phyloP scores from a whole-genome alignment of 2,888 invertebrate species.

The Heteropelma amictum region DNA sequence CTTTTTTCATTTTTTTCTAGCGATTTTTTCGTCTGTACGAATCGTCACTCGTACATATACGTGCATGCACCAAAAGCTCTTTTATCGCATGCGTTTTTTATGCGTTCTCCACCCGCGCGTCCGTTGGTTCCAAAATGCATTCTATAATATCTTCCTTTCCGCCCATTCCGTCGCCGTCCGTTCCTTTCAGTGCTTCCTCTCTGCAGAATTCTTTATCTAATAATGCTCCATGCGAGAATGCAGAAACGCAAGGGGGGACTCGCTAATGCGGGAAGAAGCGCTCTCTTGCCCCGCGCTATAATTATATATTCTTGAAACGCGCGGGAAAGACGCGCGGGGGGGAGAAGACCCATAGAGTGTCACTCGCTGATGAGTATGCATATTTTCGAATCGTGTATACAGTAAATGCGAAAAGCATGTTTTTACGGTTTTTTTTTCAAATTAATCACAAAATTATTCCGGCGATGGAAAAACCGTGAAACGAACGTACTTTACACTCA shows the following conservation, averaged over 20 bases:
- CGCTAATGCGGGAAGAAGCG: slow-evolving; percentile 35
- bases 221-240: slow-evolving; percentile 14
- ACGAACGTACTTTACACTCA: too few species aligned
- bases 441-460: too few species aligned
- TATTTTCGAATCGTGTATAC: slow-evolving; percentile 32
- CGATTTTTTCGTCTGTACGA: background rate
- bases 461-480: too few species aligned
- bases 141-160: background rate
- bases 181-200: background rate
- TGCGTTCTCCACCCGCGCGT: slow-evolving; percentile 13
- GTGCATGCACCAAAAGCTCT: background rate
- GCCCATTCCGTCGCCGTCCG: background rate
- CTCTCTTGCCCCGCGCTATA: slow-evolving; percentile 30
- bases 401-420: too few species aligned
- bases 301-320: slow-evolving; percentile 46
- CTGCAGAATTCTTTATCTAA: slow-evolving; percentile 10
- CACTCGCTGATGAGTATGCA: slow-evolving; percentile 40
- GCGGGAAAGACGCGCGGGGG: too few species aligned
- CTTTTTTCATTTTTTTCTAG: background rate
- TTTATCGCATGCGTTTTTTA: slow-evolving; percentile 16
- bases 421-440: too few species aligned
- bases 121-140: slow-evolving; percentile 11
- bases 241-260: slow-evolving; percentile 9
- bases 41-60: background rate
- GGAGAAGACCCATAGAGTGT: too few species aligned